phyloP scores from a whole-genome alignment of 2,888 invertebrate species.

The Andricus quercusramuli region DNA sequence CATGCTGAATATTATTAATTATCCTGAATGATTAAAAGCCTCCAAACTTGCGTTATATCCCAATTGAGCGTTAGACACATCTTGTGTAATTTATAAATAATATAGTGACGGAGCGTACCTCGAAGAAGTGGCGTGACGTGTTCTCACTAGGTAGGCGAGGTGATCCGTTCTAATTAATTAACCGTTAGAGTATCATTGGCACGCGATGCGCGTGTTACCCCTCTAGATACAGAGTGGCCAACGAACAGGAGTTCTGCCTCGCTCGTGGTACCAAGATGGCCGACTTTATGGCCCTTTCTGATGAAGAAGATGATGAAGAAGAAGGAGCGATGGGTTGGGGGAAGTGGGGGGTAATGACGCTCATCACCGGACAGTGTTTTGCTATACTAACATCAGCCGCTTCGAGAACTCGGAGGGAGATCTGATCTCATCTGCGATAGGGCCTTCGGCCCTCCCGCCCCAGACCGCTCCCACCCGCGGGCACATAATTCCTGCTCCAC shows the following conservation, averaged over 20 bases:
- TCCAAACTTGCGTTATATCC: background rate
- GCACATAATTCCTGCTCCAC: conserved; percentile 13
- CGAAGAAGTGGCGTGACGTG: conserved; percentile 55
- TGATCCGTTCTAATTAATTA: conserved; percentile 74
- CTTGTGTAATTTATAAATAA: background rate
- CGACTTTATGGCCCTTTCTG: conserved; percentile 71
- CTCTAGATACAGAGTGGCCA: conserved; percentile 59
- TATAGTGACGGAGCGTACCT: background rate
- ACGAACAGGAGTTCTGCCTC: conserved; percentile 59
- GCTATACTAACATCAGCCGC: conserved; percentile 75
- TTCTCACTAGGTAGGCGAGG: conserved; percentile 57
- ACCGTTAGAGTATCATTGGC: conserved; percentile 73
- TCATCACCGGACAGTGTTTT: conserved; percentile 78
- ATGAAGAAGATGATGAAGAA: conserved; percentile 35
- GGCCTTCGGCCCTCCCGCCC: conserved; percentile 54
- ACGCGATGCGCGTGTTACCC: conserved; percentile 69
- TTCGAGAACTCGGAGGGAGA: conserved; percentile 61
- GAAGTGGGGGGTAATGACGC: conserved; percentile 77
- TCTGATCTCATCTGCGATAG: conserved; percentile 75
- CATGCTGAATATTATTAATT: background rate
- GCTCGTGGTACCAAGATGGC: conserved; percentile 75
- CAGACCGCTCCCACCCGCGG: conserved; percentile 32
- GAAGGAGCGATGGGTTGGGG: conserved; percentile 38
- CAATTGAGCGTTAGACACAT: background rate
- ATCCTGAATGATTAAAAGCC: background rate